Evolutionary conservation across 2,888 invertebrate species (phyloP).

Genomic region (Dendrolimus pini): DNA sequence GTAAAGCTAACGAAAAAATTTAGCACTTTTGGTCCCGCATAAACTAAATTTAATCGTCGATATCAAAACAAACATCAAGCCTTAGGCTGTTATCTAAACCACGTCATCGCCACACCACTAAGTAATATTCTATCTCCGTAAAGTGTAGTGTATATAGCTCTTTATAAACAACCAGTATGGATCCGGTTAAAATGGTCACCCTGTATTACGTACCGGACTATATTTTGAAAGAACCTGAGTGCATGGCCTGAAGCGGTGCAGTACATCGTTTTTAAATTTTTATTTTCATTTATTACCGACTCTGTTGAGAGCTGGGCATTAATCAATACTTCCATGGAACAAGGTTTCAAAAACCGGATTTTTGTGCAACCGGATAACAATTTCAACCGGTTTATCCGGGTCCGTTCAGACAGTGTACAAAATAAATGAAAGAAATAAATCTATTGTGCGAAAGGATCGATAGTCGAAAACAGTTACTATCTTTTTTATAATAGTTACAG

Average conservation of each 20-base stretch:
- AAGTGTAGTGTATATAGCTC: background rate
- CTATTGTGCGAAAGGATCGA: constrained; percentile 21
- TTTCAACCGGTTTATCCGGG: constrained; percentile 25
- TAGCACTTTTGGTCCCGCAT: too few relatives aligned
- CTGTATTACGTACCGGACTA: constrained; percentile 24
- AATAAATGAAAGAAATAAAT: constrained; percentile 19
- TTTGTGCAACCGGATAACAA: constrained; percentile 32
- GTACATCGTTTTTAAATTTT: constrained; percentile 36
- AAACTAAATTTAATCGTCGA: too few relatives aligned
- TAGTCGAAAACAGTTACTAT: constrained; percentile 16
- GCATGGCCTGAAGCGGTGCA: constrained; percentile 47
- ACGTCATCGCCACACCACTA: too few relatives aligned
- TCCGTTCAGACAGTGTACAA: constrained; percentile 1
- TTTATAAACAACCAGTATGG: constrained; percentile 3
- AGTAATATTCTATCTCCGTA: too few relatives aligned
- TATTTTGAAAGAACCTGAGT: constrained; percentile 40
- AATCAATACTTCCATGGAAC: constrained; percentile 48
- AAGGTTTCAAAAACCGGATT: constrained; percentile 29
- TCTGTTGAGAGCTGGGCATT: constrained; percentile 42
- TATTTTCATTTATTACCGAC: constrained; percentile 48
- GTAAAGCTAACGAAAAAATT: too few relatives aligned
- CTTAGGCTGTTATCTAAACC: too few relatives aligned
- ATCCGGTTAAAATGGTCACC: constrained; percentile 20
- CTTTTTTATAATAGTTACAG: too few relatives aligned
- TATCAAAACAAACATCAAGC: too few relatives aligned